phyloP scores from a whole-genome alignment of 2,113 vertebrate species.

The Serilophus lunatus region DNA sequence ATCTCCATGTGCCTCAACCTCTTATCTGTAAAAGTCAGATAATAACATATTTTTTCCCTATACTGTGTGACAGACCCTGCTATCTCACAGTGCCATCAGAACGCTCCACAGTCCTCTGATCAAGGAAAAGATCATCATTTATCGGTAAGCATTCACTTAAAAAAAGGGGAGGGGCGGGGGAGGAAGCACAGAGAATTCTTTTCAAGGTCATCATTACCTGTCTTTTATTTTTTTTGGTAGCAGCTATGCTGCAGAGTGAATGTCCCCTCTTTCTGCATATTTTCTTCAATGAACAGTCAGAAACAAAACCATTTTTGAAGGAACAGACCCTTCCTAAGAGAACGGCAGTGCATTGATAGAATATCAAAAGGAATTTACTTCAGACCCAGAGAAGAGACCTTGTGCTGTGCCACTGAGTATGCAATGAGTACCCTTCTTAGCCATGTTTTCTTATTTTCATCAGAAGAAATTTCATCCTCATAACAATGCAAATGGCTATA shows the following conservation, averaged over 20 bases:
- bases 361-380: not conserved
- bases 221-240: not conserved
- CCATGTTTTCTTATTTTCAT: not conserved
- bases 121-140: not conserved
- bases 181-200: not conserved
- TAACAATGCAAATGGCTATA: not conserved
- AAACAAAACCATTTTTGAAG: not conserved
- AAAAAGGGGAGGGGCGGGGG: not conserved
- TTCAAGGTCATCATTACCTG: not conserved
- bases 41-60: not conserved
- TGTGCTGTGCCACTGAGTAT: not conserved
- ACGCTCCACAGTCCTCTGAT: not conserved
- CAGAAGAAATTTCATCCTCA: not conserved
- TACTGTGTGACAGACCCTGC: not conserved
- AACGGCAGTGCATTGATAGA: not conserved
- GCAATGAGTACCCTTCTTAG: fast-evolving
- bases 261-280: not conserved
- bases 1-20: not conserved
- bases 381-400: not conserved
- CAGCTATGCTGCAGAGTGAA: not conserved
- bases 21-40: not conserved
- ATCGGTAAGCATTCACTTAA: not conserved
- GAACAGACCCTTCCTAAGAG: not conserved
- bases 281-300: not conserved
- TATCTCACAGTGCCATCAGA: not conserved